Percentiles rank a stretch among this genome's conserved stretches.
Conservation (phyloP, 1,140 invertebrate species). For the Epicauta chinensis region DNA sequence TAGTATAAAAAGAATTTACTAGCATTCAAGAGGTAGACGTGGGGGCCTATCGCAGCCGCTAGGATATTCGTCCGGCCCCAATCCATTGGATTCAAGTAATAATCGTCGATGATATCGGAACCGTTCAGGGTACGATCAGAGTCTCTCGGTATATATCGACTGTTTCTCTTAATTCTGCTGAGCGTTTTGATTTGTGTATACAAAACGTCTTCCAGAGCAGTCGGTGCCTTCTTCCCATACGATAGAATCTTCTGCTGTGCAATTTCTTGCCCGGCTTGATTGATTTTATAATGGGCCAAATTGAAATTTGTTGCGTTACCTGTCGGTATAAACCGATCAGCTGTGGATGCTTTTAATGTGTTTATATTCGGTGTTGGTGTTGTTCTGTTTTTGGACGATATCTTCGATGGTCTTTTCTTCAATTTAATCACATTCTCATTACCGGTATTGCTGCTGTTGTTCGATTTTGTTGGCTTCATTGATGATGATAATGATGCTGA, state of each 20-base stretch:
- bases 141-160: slow-evolving; percentile 83
- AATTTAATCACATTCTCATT: slow-evolving; percentile 39
- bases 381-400: slow-evolving; percentile 57
- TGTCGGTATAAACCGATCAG: slow-evolving; percentile 87
- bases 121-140: slow-evolving; percentile 95
- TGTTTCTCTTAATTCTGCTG: slow-evolving; percentile 64
- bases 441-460: too few relatives aligned
- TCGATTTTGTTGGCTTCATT: slow-evolving; percentile 43
- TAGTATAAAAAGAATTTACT: too few relatives aligned
- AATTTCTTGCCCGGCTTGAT: slow-evolving; percentile 55
- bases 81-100: slow-evolving; percentile 94
- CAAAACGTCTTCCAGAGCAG: slow-evolving; percentile 81
- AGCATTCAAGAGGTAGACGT: slow-evolving; percentile 95
- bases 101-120: slow-evolving; percentile 94
- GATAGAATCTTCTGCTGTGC: slow-evolving; percentile 64
- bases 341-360: slow-evolving; percentile 59
- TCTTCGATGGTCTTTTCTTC: slow-evolving; percentile 65
- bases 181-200: slow-evolving; percentile 82
- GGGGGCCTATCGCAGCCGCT: slow-evolving; percentile 80
- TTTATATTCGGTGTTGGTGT: slow-evolving; percentile 57
- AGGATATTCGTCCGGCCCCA: slow-evolving; percentile 93
- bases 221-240: slow-evolving; percentile 81
- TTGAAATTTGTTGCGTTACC: slow-evolving; percentile 85
- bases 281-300: slow-evolving; percentile 70
- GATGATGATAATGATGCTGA: too few relatives aligned